Evolutionary conservation across 2,888 invertebrate species (phyloP).

Genomic region (Lithophane semibrunnea): DNA sequence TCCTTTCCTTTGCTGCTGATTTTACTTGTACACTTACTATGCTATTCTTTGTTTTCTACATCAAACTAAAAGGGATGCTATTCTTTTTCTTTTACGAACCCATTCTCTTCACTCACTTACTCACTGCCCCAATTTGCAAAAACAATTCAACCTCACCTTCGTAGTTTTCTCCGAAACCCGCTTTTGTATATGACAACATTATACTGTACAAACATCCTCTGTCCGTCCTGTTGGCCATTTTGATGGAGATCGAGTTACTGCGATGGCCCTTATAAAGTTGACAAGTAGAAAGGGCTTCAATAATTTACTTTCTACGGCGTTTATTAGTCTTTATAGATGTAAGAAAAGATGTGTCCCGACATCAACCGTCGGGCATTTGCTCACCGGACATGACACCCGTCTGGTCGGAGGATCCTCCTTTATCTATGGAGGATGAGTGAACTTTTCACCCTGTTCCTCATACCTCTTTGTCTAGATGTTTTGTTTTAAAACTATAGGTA

Average conservation of each 20-base stretch:
- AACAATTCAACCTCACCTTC: conserved; percentile 9
- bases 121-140: conserved; percentile 3
- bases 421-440: too few relatives aligned
- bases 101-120: background rate
- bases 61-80: background rate
- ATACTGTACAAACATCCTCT: background rate
- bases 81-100: background rate
- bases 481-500: background rate
- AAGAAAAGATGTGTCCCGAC: too few relatives aligned
- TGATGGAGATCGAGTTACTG: conserved; percentile 1
- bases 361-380: too few relatives aligned
- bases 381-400: too few relatives aligned
- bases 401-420: too few relatives aligned
- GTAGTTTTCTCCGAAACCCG: conserved; percentile 1
- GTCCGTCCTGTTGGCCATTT: background rate
- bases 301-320: too few relatives aligned
- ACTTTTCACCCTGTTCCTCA: too few relatives aligned
- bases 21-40: conserved; percentile 5
- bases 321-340: background rate
- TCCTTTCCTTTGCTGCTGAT: background rate
- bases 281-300: background rate
- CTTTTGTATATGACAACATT: conserved; percentile 11
- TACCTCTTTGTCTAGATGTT: too few relatives aligned
- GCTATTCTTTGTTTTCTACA: conserved; percentile 1
- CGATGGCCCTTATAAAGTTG: background rate